phyloP scores from a whole-genome alignment of 1,140 invertebrate genomes.

The Ladona fulva region DNA sequence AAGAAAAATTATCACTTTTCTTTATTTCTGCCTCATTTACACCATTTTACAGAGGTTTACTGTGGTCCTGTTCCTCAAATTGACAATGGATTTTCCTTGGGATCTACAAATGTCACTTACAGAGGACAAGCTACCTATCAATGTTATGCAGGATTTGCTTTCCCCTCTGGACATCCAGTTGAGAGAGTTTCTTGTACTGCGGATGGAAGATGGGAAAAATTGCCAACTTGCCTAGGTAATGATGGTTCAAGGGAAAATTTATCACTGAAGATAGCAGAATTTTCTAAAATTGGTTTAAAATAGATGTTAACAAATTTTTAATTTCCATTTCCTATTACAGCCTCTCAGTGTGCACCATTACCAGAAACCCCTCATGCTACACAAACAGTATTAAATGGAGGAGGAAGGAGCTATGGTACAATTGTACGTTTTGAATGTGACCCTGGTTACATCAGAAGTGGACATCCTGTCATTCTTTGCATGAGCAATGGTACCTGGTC shows the following conservation, averaged over 20 bases:
- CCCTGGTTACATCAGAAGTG: slow-evolving; percentile 79
- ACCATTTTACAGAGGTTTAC: slow-evolving; percentile 67
- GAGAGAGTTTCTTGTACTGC: slow-evolving; percentile 83
- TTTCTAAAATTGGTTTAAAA: too few species aligned
- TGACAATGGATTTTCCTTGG: slow-evolving; percentile 93
- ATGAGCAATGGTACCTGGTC: slow-evolving; percentile 97
- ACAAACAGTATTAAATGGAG: slow-evolving; percentile 81
- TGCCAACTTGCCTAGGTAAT: slow-evolving; percentile 76
- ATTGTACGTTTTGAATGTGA: slow-evolving; percentile 92
- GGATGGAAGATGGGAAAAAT: slow-evolving; percentile 82
- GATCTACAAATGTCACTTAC: slow-evolving; percentile 90
- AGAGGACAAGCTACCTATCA: slow-evolving; percentile 87
- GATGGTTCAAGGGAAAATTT: background rate
- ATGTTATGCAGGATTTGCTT: slow-evolving; percentile 93
- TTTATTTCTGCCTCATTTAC: background rate
- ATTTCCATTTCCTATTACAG: slow-evolving; percentile 39
- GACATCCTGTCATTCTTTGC: slow-evolving; percentile 84
- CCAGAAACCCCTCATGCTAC: slow-evolving; percentile 81
- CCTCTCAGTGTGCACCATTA: slow-evolving; percentile 85
- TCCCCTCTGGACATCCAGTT: slow-evolving; percentile 74
- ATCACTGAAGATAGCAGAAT: too few species aligned
- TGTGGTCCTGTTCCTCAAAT: slow-evolving; percentile 96
- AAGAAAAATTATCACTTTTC: slow-evolving; percentile 14
- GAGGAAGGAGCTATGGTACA: slow-evolving; percentile 88
- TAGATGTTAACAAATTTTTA: too few species aligned